A percentile compares a stretch with the other conserved stretches of the same genome.
Conservation (phyloP, 1,140 invertebrate species). For the Cydia amplana region DNA sequence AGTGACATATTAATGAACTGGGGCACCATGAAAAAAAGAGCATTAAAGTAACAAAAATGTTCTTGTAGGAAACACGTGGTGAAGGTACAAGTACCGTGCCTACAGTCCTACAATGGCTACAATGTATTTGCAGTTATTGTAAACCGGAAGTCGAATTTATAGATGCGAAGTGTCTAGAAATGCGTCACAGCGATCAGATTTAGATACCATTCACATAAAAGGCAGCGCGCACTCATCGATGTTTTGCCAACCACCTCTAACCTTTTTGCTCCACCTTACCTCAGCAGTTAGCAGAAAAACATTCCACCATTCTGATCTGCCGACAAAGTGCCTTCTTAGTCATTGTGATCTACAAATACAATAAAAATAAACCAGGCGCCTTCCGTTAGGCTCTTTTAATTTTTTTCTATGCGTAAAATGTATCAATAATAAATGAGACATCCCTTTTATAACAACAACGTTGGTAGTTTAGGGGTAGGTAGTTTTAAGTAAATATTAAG, state of each 20-base stretch:
- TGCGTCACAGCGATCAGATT: neutral
- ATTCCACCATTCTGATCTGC: slow-evolving; percentile 35
- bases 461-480: slow-evolving; percentile 56
- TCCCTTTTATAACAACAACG: slow-evolving; percentile 71
- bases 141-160: no score
- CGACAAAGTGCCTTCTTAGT: slow-evolving; percentile 56
- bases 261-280: slow-evolving; percentile 50
- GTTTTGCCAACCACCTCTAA: neutral
- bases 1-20: no score
- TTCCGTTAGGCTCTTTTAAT: slow-evolving; percentile 64
- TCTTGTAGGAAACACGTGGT: no score
- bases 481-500: slow-evolving; percentile 54
- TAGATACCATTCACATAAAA: neutral
- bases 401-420: slow-evolving; percentile 74
- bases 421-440: slow-evolving; percentile 79
- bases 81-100: no score
- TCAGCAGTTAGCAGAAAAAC: slow-evolving; percentile 43
- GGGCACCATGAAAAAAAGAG: no score
- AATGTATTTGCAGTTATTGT: no score
- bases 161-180: neutral
- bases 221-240: neutral
- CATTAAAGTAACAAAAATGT: no score
- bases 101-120: no score
- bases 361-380: slow-evolving; percentile 70
- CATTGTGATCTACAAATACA: slow-evolving; percentile 58